Conservation (phyloP, 1,140 invertebrate species). For the Ericerus pela region DNA sequence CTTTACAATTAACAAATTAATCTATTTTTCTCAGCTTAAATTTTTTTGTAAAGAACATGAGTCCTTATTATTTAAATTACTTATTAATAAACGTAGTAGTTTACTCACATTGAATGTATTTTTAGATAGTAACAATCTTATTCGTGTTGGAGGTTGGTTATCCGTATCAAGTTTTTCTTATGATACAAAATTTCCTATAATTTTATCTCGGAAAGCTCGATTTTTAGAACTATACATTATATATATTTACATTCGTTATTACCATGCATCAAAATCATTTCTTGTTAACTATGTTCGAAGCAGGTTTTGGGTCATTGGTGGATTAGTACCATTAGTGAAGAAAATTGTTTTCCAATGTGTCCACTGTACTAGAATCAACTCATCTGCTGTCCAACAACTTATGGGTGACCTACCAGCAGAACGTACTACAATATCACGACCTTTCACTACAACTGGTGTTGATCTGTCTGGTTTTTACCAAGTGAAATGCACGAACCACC, state of each 20-base stretch:
- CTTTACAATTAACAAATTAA: too few species aligned
- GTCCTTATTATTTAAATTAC: not conserved
- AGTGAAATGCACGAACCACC: not conserved
- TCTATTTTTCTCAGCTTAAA: too few species aligned
- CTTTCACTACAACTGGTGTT: slow-evolving; percentile 12
- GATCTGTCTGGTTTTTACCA: not conserved
- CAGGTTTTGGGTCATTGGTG: slow-evolving; percentile 15
- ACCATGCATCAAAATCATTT: slow-evolving; percentile 26
- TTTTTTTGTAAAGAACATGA: too few species aligned
- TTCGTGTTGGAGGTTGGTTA: slow-evolving; percentile 16
- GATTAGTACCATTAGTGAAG: not conserved
- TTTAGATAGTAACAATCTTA: slow-evolving; percentile 17
- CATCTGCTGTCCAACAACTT: slow-evolving; percentile 7
- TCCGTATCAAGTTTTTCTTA: slow-evolving; percentile 8
- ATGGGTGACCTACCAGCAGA: slow-evolving; percentile 21
- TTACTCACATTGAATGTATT: slow-evolving; percentile 16
- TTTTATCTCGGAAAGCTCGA: slow-evolving; percentile 27
- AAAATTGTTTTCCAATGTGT: slow-evolving; percentile 16
- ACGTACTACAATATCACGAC: slow-evolving; percentile 13
- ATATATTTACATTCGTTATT: slow-evolving; percentile 24
- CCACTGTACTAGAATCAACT: slow-evolving; percentile 15
- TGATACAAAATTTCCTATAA: slow-evolving; percentile 30
- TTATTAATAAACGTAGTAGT: not conserved
- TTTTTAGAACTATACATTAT: slow-evolving; percentile 28
- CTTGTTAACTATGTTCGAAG: slow-evolving; percentile 12